Evolutionary conservation across 2,797 vertebrate genomes (phyloP).

Genomic region (Acipenser ruthenus): DNA sequence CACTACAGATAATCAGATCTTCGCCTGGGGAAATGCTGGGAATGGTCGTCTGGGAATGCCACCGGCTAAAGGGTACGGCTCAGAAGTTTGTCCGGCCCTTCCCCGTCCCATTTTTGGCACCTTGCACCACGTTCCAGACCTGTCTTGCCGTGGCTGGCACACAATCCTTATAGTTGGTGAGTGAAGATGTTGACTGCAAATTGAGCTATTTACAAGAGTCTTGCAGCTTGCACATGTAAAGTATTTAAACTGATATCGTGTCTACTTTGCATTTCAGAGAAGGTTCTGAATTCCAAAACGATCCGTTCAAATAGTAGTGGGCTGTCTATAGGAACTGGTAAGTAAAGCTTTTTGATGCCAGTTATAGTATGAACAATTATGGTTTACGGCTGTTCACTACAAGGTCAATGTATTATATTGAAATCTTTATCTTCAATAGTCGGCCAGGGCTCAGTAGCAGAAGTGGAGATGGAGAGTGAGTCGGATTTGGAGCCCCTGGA

Average conservation of each 20-base stretch:
- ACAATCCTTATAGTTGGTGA: conserved; percentile 94
- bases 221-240: no score
- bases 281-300: conserved; percentile 94
- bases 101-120: conserved; percentile 93
- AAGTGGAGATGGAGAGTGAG: conserved; percentile 74
- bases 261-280: conserved; percentile 65
- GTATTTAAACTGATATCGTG: no score
- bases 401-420: not conserved
- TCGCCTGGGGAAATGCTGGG: conserved; percentile 96
- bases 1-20: conserved; percentile 89
- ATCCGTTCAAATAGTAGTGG: conserved; percentile 97
- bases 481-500: conserved; percentile 67
- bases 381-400: not conserved
- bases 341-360: conserved; percentile 21
- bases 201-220: not conserved
- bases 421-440: conserved; percentile 44
- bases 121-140: conserved; percentile 87
- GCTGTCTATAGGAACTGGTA: conserved; percentile 81
- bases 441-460: conserved; percentile 65
- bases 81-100: conserved; percentile 92
- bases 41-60: conserved; percentile 96
- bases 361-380: not conserved
- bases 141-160: conserved; percentile 93
- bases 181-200: conserved; percentile 26
- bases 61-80: conserved; percentile 78